Conservation (phyloP, 92 coral and sea anemone genomes). For the Phenganax marumi region DNA sequence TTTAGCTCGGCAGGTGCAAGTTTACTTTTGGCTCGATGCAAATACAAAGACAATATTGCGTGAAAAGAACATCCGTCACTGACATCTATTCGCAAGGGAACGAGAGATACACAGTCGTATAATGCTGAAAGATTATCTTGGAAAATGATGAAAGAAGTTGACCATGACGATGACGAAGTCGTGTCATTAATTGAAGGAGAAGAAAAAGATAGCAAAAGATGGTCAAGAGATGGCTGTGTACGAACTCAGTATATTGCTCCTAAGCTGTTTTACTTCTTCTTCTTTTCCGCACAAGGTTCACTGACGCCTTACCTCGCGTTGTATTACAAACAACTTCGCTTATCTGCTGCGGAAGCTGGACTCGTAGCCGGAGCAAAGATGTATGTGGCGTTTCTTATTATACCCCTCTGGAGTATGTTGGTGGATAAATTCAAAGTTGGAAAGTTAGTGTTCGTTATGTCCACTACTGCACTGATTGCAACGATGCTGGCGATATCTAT, state of each 20-base stretch:
- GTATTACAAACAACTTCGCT: conserved; percentile 85
- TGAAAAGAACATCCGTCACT: too few relatives aligned
- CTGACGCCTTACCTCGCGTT: conserved; percentile 89
- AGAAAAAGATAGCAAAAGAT: conserved; percentile 15
- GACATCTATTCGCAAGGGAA: not conserved
- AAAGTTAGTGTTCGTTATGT: conserved; percentile 73
- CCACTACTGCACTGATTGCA: conserved; percentile 77
- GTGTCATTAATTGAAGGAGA: conserved; percentile 27
- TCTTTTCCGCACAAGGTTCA: conserved; percentile 90
- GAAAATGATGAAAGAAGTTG: conserved; percentile 41
- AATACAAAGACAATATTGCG: not conserved
- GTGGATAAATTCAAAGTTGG: conserved; percentile 82
- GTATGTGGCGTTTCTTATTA: conserved; percentile 74
- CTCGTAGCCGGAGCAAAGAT: conserved; percentile 83
- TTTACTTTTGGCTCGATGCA: not conserved
- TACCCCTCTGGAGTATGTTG: conserved; percentile 91
- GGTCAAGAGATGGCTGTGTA: conserved; percentile 16
- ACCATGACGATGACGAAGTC: conserved; percentile 28
- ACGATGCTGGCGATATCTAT: conserved; percentile 71
- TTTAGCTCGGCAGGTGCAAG: not conserved
- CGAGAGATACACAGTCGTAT: not conserved
- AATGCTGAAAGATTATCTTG: not conserved
- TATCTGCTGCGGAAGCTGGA: conserved; percentile 83
- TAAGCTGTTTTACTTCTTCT: conserved; percentile 83
- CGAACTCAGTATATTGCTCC: conserved; percentile 63